These are phyloP conservation scores for Anolis apletophallus DNA, from an alignment of 2,797 vertebrate species.

Conservation along the genomic window DNA sequence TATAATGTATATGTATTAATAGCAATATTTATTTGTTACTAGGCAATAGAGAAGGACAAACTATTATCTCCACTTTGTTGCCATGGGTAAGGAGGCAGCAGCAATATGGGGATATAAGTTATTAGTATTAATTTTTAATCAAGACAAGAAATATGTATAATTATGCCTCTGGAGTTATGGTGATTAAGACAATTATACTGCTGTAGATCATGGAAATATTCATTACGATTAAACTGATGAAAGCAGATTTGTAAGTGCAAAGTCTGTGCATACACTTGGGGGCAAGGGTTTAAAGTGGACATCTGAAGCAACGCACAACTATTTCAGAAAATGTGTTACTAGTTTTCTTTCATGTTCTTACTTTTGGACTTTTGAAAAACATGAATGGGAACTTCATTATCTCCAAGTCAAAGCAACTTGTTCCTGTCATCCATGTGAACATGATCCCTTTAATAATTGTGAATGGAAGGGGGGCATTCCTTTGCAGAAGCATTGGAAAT, in stretches of 20 bases:
- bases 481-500: neutral
- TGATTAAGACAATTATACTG: conserved; percentile 8
- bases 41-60: neutral
- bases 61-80: neutral
- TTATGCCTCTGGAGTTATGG: neutral
- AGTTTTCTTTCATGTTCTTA: neutral
- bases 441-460: neutral
- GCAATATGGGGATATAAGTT: neutral
- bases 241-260: neutral
- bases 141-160: neutral
- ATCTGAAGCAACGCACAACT: neutral
- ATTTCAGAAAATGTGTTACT: neutral
- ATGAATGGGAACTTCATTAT: neutral
- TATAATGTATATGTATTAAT: neutral
- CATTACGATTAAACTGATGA: neutral
- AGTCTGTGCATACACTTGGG: neutral
- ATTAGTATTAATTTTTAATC: conserved; percentile 16
- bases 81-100: neutral
- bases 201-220: neutral
- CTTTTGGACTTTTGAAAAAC: neutral
- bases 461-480: neutral
- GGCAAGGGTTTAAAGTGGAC: neutral
- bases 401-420: neutral
- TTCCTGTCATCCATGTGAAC: neutral
- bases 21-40: neutral